Base-by-base conservation (phyloP, 1,140 invertebrate species). In the Monochamus saltuarius region DNA sequence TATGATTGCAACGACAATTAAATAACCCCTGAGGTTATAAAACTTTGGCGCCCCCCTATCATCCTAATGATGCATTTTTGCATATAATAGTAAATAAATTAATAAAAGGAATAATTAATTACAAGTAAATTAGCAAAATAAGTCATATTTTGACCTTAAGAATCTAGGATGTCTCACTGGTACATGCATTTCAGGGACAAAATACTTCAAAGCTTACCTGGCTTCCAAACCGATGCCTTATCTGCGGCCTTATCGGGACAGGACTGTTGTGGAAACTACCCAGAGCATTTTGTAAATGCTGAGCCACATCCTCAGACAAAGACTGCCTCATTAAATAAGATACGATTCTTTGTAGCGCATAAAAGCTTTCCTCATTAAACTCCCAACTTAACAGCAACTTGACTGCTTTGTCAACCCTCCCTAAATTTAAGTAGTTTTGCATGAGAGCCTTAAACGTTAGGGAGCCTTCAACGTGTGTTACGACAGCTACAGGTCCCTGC, bases 301-400 rank as follows among this genome's bases (percentile, higher is more conserved):
- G 84, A 82, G 73, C 86, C 66, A 80, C 80, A 61, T 87, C 84
- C 42, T 83, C 80, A 42, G 83, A 87, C 9, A 90, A 75, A 9
- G 83, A 83, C 43, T 83, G 76, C 46, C 85, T 81, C 47, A 90
- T 81, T 13, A 91, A 78, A 79, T 88, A 82, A 73, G 87, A 88
- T 8, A 87, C 80, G 61, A 92, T 88, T 65, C 84, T 81, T 61
- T 89, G 87, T 8, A 92, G 77, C 37, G 84, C 84, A 34, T 83
- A 79, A 67, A 90, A 85, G 67, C 79, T 77, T 56, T 82, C 78
- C 2, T 89, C 84, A 69, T 88, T 84, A 7, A 79, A 83, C 66
- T 91, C 87, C 89, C 89, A 91, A 75, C 87, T 82, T 9, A 84
- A 70, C 14, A 91, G 74, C 16, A 92, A 73, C 64, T 85, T 84